Conservation (phyloP, 2,797 vertebrate species). For the Rhadinocentrus ornatus region DNA sequence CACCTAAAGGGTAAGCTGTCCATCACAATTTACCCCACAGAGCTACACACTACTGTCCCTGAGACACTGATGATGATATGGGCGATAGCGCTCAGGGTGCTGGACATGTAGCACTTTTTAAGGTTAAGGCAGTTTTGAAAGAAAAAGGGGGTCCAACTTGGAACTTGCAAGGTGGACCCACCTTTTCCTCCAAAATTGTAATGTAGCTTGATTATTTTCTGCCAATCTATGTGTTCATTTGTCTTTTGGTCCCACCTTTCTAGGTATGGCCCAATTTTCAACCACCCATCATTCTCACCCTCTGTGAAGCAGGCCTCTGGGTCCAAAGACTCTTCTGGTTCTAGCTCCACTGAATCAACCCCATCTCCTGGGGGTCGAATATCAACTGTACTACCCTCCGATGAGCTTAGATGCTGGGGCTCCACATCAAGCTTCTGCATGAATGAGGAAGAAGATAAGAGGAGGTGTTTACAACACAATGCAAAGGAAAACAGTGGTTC, state of each 20-base stretch:
- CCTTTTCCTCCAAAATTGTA: no score
- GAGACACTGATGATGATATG: no score
- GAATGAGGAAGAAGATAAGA: constrained; percentile 38
- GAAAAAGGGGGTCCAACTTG: no score
- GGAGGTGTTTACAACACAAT: constrained; percentile 28
- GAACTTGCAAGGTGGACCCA: no score
- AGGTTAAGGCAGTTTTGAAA: no score
- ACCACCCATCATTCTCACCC: constrained; percentile 78
- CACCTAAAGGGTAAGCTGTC: no score
- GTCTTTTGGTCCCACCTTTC: constrained; percentile 14
- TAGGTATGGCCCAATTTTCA: constrained; percentile 19
- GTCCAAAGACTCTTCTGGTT: constrained; percentile 92
- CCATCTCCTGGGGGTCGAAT: constrained; percentile 90
- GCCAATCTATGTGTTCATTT: constrained; percentile 61
- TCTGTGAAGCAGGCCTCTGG: constrained; percentile 97
- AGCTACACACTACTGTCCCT: no score
- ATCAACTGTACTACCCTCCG: constrained; percentile 96
- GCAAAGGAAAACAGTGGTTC: not conserved
- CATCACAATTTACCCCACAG: no score
- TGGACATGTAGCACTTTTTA: no score
- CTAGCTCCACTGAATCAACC: constrained; percentile 89
- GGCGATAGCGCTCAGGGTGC: no score
- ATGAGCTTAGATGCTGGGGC: constrained; percentile 89
- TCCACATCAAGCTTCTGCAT: constrained; percentile 89
- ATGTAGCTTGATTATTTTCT: constrained; percentile 21